Evolutionary conservation across 2,888 invertebrate genomes (phyloP), one percentile per base, ranked within the genome.

Genomic region (Leucoma salicis): DNA sequence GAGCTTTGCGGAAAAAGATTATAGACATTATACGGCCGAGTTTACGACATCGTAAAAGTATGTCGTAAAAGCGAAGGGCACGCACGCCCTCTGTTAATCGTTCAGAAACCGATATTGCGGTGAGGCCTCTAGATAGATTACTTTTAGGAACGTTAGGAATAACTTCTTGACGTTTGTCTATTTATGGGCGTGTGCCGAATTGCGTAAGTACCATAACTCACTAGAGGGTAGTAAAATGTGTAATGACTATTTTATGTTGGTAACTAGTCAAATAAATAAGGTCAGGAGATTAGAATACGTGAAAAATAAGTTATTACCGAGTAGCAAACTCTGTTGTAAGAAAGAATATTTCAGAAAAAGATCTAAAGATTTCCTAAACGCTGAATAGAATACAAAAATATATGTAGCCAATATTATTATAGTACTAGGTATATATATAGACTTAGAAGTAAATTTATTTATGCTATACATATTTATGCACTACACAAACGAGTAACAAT

Each of bases 1-100:
- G 78, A 81, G 74, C 54, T 72, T 71, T 66, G 62, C 69, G 74
- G 81, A 85, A 86, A 87, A 88, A 88, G 85, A 88, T 89, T 87
- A 88, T 87, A 74, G 85, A 75, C 74, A 82, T 82, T 84, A 82
- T 84, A 85, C 77, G 75, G 77, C 74, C 73, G 75, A 78, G 77
- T 85, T 89, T 88, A 89, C 82, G 86, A 82, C 70, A 69, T 86
- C 87, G 86, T 89, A 88, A 89, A 88, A 88, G 80, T 82, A 80
- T 78, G 85, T 81, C 79, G 78, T 89, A 88, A 89, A 89, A 80
- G 65, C 81, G 82, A 82, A 87, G 88, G 87, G 87, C 85, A 83
- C 85, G 83, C 84, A 85, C 88, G 87, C 88, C 86, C 88, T 86
- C 85, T 87, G 87, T 87, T 89, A 88, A 89, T 88, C 86, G 89